phyloP scores from a whole-genome alignment of 2,113 vertebrate species.

The Forbesichthys agassizii region DNA sequence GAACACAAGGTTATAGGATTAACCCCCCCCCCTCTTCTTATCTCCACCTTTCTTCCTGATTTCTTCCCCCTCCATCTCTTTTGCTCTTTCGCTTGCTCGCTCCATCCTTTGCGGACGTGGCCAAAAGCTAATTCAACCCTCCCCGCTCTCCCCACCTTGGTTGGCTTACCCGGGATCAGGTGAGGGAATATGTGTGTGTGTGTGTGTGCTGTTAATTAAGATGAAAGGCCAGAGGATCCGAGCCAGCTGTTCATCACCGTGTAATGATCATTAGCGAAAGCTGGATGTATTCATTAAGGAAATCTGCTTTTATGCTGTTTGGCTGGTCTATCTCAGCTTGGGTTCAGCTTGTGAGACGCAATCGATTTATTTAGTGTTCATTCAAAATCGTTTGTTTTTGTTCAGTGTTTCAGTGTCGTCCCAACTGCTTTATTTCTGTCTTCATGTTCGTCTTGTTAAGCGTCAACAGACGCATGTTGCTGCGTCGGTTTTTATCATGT shows the following conservation, averaged over 20 bases:
- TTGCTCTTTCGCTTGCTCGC: neutral
- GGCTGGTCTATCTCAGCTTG: slow-evolving; percentile 9
- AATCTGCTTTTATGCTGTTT: slow-evolving; percentile 33
- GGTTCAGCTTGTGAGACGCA: neutral
- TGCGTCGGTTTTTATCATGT: too few relatives aligned
- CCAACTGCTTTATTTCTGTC: too few relatives aligned
- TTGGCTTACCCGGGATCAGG: slow-evolving; percentile 20
- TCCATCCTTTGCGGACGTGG: neutral
- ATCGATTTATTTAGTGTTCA: neutral
- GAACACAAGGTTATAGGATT: slow-evolving; percentile 74
- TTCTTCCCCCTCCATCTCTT: slow-evolving; percentile 8
- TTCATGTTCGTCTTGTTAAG: too few relatives aligned
- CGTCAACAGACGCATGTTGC: too few relatives aligned
- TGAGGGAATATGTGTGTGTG: slow-evolving; percentile 51
- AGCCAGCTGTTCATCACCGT: slow-evolving; percentile 66
- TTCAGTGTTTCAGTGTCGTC: neutral
- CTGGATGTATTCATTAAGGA: slow-evolving; percentile 46
- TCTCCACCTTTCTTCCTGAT: slow-evolving; percentile 12
- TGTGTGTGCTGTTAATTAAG: slow-evolving; percentile 69
- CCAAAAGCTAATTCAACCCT: neutral
- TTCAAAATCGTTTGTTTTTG: neutral
- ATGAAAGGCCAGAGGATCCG: slow-evolving; percentile 50
- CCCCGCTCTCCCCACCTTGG: slow-evolving; percentile 51
- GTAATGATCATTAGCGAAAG: slow-evolving; percentile 47
- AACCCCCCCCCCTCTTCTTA: slow-evolving; percentile 1